Evolutionary conservation across 2,113 vertebrate species (phyloP).

Genomic region (Cercopithecus mona): DNA sequence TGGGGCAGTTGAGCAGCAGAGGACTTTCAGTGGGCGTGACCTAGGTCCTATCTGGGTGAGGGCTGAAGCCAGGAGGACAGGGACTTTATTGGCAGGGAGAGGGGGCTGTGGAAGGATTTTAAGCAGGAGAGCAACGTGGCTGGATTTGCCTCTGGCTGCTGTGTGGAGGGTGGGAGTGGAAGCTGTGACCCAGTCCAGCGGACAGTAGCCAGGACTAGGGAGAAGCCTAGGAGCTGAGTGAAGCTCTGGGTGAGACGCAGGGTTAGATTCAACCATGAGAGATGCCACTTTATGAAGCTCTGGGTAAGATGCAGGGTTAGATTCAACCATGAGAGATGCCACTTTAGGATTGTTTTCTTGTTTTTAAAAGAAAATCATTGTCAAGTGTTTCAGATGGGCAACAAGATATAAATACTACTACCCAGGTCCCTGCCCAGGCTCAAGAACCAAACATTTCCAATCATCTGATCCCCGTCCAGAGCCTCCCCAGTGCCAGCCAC

Average conservation of each 20-base stretch:
- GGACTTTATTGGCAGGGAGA: neutral
- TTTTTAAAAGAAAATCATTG: neutral
- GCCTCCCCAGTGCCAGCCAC: neutral
- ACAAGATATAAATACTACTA: accelerated
- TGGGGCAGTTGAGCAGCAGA: neutral
- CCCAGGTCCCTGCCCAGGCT: neutral
- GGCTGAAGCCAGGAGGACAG: neutral
- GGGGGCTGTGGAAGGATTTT: neutral
- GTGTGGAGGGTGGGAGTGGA: neutral
- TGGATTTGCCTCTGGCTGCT: neutral
- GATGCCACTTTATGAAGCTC: neutral
- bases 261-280: neutral
- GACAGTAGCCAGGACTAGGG: neutral
- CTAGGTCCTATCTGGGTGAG: neutral
- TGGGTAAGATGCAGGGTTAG: neutral
- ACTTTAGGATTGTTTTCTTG: neutral
- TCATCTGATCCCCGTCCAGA: neutral
- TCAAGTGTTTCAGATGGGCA: neutral
- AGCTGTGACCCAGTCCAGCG: neutral
- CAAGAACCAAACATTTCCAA: neutral
- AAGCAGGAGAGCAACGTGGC: neutral
- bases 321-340: neutral
- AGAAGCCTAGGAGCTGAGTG: neutral
- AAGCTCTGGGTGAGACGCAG: neutral
- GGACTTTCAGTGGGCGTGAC: neutral